Evolutionary conservation across 2,888 invertebrate genomes (phyloP).

Genomic region (Aspidiotus rigidus): DNA sequence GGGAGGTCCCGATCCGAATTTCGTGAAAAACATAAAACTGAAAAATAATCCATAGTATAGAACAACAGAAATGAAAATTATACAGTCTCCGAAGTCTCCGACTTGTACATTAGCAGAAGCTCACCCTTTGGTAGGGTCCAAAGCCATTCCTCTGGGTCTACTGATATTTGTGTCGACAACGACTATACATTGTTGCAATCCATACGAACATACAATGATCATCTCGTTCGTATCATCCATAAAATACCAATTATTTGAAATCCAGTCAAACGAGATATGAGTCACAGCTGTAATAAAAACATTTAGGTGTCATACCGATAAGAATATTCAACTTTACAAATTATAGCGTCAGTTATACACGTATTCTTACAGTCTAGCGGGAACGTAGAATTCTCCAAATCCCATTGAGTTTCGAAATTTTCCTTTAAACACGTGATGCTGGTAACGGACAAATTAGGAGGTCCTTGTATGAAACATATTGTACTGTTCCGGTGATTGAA

Average conservation of each 20-base stretch:
- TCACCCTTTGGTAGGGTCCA: constrained; percentile 67
- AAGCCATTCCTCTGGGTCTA: constrained; percentile 62
- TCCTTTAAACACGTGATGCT: constrained; percentile 57
- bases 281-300: constrained; percentile 49
- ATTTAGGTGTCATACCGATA: background rate
- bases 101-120: constrained; percentile 35
- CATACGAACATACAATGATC: constrained; percentile 59
- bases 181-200: constrained; percentile 57
- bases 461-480: constrained; percentile 57
- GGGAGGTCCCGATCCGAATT: constrained; percentile 56
- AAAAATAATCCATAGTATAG: constrained; percentile 35
- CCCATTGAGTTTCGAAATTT: constrained; percentile 53
- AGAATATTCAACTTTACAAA: background rate
- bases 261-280: constrained; percentile 73
- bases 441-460: constrained; percentile 51
- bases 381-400: constrained; percentile 53
- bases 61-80: background rate
- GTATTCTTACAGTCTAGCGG: constrained; percentile 52
- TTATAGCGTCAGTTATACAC: background rate
- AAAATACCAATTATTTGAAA: constrained; percentile 78
- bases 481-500: constrained; percentile 59
- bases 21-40: constrained; percentile 66
- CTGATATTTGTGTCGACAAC: constrained; percentile 58
- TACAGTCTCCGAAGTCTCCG: background rate
- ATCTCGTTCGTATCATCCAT: constrained; percentile 58